Percentiles rank a stretch among this genome's conserved stretches.
Conservation (phyloP, 2,888 invertebrate species). For the Oligia latruncula region DNA sequence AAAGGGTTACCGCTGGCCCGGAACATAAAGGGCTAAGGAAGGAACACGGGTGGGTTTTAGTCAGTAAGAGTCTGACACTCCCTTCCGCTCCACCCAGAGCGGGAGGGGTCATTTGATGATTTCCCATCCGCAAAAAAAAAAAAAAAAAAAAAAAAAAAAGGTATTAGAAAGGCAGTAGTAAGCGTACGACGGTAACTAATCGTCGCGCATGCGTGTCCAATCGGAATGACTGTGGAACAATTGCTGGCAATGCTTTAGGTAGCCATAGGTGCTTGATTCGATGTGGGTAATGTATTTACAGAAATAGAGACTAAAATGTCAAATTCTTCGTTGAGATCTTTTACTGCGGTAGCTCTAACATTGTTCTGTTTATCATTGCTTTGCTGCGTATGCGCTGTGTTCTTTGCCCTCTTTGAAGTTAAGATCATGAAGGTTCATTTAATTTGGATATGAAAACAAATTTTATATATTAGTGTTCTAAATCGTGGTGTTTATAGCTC, state of each 20-base stretch:
- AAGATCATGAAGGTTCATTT: not conserved
- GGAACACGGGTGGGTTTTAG: no score
- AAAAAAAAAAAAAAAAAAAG: no score
- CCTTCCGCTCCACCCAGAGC: no score
- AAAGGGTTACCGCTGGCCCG: no score
- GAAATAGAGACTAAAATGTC: conserved; percentile 14
- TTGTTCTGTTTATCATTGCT: not conserved
- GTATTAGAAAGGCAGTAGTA: conserved; percentile 85
- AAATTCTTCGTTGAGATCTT: not conserved
- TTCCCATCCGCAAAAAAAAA: no score
- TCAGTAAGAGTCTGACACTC: no score
- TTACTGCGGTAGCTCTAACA: not conserved
- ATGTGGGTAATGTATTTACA: conserved; percentile 52
- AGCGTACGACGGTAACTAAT: conserved; percentile 85
- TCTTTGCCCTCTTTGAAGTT: not conserved
- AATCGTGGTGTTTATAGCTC: not conserved
- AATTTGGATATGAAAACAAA: not conserved
- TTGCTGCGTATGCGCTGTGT: not conserved
- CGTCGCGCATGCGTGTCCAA: conserved; percentile 85
- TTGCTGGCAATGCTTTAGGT: conserved; percentile 79
- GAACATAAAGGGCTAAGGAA: no score
- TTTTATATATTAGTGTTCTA: not conserved
- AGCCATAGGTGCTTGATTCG: conserved; percentile 76
- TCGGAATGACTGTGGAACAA: conserved; percentile 84
- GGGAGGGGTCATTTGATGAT: no score